Evolutionary conservation across 2,888 invertebrate species (phyloP), one percentile per base, ranked within the genome.

Genomic region (Folsomia manolachei): DNA sequence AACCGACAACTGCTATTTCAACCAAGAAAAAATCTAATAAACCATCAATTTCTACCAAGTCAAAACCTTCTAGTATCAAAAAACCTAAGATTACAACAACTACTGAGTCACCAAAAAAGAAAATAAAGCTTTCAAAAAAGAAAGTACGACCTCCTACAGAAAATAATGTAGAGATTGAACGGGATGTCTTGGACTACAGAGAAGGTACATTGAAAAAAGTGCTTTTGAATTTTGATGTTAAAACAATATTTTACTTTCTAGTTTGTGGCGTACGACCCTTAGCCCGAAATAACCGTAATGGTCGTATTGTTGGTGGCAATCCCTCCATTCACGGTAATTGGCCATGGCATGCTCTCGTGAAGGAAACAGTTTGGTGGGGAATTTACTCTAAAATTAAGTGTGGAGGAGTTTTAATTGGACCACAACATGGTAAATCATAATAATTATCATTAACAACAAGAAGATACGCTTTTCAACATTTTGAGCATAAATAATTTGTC

Each of bases 361-460:
- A 94, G 51, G 95, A 95, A 84, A 92, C 94, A 0, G 94, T 94
- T 0, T 95, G 95, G 94, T 86, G 95, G 67, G 95, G 95, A 0
- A 88, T 95, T 23, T 94, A 95, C 84, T 94, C 94, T 65, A 95
- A 95, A 84, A 95, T 95, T 85, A 95, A 95, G 84, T 95, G 95
- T 82, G 95, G 95, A 0, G 95, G 95, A 1, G 95, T 95, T 0
- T 88, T 95, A 18, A 93, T 95, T 81, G 92, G 70, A 23, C 53
- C 71, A 24, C 65, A 68, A 23, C 74, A 74, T 70, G 71, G 71
- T 27, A 53, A 56, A 14, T 14, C 39, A 39, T 39, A 27, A n/a
- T n/a, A n/a, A n/a, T n/a, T n/a, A n/a, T n/a, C n/a, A n/a, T n/a
- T n/a, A n/a, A n/a, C n/a, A n/a, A n/a, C n/a, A n/a, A n/a, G n/a